These are phyloP conservation scores for Oreochromis tanganicae DNA, from an alignment of 2,113 vertebrate genomes.

Conservation along the genomic window DNA sequence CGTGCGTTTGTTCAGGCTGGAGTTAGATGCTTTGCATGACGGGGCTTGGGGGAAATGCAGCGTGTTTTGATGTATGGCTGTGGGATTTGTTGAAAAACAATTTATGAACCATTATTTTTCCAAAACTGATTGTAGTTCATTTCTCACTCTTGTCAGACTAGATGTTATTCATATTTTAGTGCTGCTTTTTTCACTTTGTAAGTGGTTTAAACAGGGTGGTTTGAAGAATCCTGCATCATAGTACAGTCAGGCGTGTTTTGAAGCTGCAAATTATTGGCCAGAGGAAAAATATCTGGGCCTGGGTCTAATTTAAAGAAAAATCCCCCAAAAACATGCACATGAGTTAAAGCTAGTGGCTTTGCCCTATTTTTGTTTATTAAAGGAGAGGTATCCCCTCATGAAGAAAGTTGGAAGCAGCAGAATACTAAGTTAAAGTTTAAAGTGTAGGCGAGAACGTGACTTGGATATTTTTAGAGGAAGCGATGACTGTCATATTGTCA, in stretches of 20 bases:
- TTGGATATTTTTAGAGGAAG: not conserved
- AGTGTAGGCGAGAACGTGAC: not conserved
- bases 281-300: not conserved
- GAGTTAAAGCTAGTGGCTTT: not conserved
- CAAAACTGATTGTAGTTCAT: not conserved
- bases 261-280: not conserved
- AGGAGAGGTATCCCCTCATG: not conserved
- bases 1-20: not conserved
- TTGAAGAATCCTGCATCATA: not conserved
- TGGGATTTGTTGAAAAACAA: not conserved
- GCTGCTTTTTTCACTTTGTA: not conserved
- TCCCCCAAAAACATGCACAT: not conserved
- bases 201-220: not conserved
- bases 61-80: not conserved
- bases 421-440: not conserved
- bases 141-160: not conserved
- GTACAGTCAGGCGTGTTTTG: not conserved
- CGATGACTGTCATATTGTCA: not conserved
- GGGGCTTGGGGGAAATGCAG: not conserved
- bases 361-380: not conserved
- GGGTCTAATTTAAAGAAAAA: not conserved
- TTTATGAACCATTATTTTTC: not conserved
- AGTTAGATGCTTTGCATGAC: not conserved
- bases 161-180: not conserved
- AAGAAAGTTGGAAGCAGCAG: not conserved